Evolutionary conservation across 2,888 invertebrate genomes (phyloP), one percentile per base, ranked within the genome.

Genomic region (Myathropa florea): DNA sequence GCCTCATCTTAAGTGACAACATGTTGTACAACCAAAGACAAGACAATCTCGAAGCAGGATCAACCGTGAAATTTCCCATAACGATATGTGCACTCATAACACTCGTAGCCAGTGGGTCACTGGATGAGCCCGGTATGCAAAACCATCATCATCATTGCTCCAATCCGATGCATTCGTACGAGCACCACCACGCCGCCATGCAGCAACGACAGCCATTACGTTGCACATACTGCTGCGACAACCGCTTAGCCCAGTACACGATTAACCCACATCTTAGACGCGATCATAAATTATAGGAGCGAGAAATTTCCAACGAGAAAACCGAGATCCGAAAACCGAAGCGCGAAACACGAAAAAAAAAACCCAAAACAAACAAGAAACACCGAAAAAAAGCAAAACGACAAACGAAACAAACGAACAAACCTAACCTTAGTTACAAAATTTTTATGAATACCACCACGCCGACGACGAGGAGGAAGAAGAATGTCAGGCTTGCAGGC

Each of bases 201-300:
- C 68, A 82, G 75, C 10, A 23, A 46, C 73, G 12, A 71, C 71
- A 46, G 64, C 82, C n/a, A 70, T 67, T 60, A 83, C 75, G 71
- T 68, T 73, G 71, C 82, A 73, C 61, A 81, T 70, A 70, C 67
- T 53, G 78, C 71, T 53, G 67, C 79, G 78, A 85, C 81, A 81
- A 71, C 70, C 81, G 82, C 82, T 85, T 92, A 91, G 91, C 91
- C 91, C 90, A 92, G 90, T 92, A 91, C 92, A 92, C 93, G 92
- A 92, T 92, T 92, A 92, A 92, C 92, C 92, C 92, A 92, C 93
- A 92, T 92, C 91, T 91, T 90, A 91, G 92, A 91, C 91, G 92
- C 91, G 91, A 91, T 92, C 92, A 92, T 92, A 92, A 92, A 92
- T 92, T 92, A 91, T 92, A 73, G 70, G 61, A 83, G 82, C 65